Percentiles rank a stretch among this genome's conserved stretches.
Evolutionary conservation across 2,888 invertebrate genomes (phyloP).

Genomic region (Dryobotodes eremita): DNA sequence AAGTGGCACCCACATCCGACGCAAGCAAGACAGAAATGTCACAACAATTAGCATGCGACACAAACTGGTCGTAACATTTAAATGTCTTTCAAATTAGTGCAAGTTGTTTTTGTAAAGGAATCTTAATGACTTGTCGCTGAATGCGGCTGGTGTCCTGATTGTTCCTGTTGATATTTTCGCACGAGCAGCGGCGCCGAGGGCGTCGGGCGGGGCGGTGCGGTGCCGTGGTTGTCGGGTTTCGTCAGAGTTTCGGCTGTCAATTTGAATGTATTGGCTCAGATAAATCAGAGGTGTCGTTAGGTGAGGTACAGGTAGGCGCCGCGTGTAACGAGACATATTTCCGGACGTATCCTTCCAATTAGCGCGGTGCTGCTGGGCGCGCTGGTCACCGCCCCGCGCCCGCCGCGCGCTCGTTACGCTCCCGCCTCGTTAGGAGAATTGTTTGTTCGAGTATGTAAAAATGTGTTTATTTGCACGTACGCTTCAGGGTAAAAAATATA

Average conservation of each 20-base stretch:
- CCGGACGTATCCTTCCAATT: slow-evolving; percentile 88
- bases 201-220: not conserved
- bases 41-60: slow-evolving; percentile 48
- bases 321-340: slow-evolving; percentile 87
- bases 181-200: slow-evolving; percentile 1
- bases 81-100: slow-evolving; percentile 60
- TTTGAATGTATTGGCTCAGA: slow-evolving; percentile 82
- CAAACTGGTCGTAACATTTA: slow-evolving; percentile 57
- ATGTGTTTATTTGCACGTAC: slow-evolving; percentile 91
- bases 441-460: slow-evolving; percentile 91
- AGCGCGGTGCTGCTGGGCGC: slow-evolving; percentile 74
- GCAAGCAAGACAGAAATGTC: slow-evolving; percentile 54
- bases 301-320: slow-evolving; percentile 75
- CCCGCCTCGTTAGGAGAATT: slow-evolving; percentile 90
- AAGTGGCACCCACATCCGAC: slow-evolving; percentile 53
- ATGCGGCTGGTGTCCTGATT: slow-evolving; percentile 22
- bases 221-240: slow-evolving; percentile 28
- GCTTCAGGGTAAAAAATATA: slow-evolving; percentile 89
- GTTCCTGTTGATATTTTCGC: slow-evolving; percentile 29
- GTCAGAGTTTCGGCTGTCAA: slow-evolving; percentile 79
- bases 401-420: slow-evolving; percentile 85
- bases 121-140: slow-evolving; percentile 29
- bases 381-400: slow-evolving; percentile 68
- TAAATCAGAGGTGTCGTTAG: slow-evolving; percentile 85
- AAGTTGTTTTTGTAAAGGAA: slow-evolving; percentile 43